Base-by-base conservation (phyloP, 2,797 vertebrate genomes). In the Pangasius mekongensis region DNA sequence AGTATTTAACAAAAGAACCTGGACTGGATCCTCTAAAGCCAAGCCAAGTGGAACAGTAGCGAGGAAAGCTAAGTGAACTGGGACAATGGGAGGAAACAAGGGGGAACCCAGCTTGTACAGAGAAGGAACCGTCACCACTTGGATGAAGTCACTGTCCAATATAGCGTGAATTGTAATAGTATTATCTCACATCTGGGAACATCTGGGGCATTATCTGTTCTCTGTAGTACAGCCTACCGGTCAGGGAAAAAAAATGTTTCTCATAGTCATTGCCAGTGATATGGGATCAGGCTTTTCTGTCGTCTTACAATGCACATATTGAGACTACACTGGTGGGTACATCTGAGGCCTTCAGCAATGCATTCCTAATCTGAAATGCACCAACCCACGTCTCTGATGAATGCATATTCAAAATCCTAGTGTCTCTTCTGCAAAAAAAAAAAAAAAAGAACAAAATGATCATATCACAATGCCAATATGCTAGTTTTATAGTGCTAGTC, bases 81-180 rank as follows among this genome's bases (percentile, higher is more conserved):
- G 60, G 73, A 90, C 76, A 92, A 92, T 91, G 69, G 82, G 82
- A 90, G 91, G 91, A 92, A 92, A 74, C 87, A 52, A 60, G 43
- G 74, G 81, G 69, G 64, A 89, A 89, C 81, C 83, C 66, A 77
- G 36, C 69, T 56, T 71, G 43, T 22, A 84, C 16, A 83, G 47
- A 64, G 11, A 84, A n/a, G 30, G 33, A 33, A 78, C 83, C 74
- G 47, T 90, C 78, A 82, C 52, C 30, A 62, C 85, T 73, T 52
- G 77, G n/a, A 89, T 90, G 73, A 91, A 86, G 87, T 90, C 85
- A 64, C 43, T 64, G 27, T 74, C 6, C 52, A 43, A 64, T 85
- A 87, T 86, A 30, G 66, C 1, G 8, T 27, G 30, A 54, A 22
- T 54, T 88, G 9, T 24, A 87, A 85, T 84, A 18, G 39, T 60